Percentiles rank a stretch among this genome's conserved stretches.
Evolutionary conservation across 2,888 invertebrate species (phyloP).

Genomic region (Dryadula phaetusa): DNA sequence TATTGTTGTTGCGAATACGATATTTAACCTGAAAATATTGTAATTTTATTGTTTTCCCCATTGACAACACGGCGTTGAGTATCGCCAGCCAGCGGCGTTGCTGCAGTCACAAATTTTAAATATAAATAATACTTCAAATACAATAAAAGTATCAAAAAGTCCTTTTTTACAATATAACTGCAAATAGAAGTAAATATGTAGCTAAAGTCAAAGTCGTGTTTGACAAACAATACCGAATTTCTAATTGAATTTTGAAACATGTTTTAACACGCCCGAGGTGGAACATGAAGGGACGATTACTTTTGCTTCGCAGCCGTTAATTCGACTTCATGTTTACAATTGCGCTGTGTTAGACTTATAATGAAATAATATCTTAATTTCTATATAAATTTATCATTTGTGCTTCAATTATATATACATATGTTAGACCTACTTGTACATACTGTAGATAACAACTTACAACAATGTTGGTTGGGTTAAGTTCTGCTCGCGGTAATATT

Average conservation of each 20-base stretch:
- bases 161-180: slow-evolving; percentile 7
- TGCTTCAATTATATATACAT: no score
- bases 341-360: slow-evolving; percentile 13
- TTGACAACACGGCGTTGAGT: no score
- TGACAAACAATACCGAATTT: slow-evolving; percentile 33
- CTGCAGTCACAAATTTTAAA: no score
- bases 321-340: slow-evolving; percentile 8
- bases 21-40: no score
- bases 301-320: slow-evolving; percentile 17
- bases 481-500: no score
- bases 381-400: neutral
- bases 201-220: slow-evolving; percentile 18
- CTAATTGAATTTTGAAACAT: slow-evolving; percentile 36
- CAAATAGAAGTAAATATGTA: slow-evolving; percentile 21
- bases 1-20: neutral
- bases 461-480: no score
- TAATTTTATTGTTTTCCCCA: no score
- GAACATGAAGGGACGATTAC: slow-evolving; percentile 17
- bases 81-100: no score
- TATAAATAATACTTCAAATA: neutral
- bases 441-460: no score
- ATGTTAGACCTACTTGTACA: no score
- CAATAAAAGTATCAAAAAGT: neutral
- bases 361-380: neutral
- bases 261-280: slow-evolving; percentile 28